These are phyloP conservation scores for Platysternon megacephalum DNA, from an alignment of 2,113 vertebrate species.

Conservation along the genomic window DNA sequence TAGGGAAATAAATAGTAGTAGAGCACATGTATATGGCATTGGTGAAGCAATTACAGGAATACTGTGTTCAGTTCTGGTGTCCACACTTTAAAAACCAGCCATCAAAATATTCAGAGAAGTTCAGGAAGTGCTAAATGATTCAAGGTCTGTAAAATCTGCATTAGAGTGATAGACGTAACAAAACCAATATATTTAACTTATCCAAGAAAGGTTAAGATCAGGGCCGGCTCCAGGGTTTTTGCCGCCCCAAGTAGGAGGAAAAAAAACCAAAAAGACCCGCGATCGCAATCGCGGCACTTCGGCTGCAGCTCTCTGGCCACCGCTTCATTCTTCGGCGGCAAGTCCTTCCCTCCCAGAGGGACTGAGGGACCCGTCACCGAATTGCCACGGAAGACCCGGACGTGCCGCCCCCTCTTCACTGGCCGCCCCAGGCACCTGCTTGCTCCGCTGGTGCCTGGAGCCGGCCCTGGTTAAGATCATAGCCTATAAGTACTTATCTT, in stretches of 20 bases:
- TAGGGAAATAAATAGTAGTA: neutral
- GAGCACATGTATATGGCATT: accelerated
- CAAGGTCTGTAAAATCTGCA: neutral
- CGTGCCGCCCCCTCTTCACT: no score
- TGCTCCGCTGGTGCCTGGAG: no score
- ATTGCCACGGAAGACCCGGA: no score
- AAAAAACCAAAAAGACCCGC: no score
- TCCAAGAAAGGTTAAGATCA: neutral
- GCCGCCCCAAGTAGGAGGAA: no score
- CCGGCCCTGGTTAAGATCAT: neutral
- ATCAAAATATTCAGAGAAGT: neutral
- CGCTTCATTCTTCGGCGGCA: no score
- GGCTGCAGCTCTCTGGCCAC: no score
- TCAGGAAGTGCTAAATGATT: neutral
- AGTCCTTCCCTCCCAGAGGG: no score
- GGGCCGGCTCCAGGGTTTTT: no score
- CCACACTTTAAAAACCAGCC: neutral
- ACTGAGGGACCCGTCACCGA: no score
- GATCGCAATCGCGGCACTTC: no score
- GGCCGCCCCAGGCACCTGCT: no score
- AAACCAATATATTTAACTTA: neutral
- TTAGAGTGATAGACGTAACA: neutral
- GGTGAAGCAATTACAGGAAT: neutral
- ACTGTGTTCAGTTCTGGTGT: neutral
- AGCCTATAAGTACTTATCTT: neutral